Conservation (phyloP, 2,797 vertebrate species). For the Pempheris klunzingeri region DNA sequence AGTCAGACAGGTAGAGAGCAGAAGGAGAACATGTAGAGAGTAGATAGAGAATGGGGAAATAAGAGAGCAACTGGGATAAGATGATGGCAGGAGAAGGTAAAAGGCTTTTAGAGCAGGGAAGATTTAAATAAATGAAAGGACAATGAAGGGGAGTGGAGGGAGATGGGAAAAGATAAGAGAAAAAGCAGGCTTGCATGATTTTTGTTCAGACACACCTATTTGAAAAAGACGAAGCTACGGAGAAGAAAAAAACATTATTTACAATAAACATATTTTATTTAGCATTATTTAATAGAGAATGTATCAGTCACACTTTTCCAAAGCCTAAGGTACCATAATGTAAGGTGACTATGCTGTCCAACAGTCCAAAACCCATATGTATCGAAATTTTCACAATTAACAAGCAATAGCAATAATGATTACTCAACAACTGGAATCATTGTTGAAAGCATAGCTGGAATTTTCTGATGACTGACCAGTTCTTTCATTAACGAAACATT, state of each 20-base stretch:
- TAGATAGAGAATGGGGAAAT: constrained; percentile 25
- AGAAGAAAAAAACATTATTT: neutral
- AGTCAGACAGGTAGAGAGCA: constrained; percentile 40
- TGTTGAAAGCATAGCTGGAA: neutral
- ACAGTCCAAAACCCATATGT: neutral
- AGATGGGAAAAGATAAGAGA: constrained; percentile 13
- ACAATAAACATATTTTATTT: too few relatives aligned
- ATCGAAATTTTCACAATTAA: neutral
- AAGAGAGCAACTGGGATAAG: constrained; percentile 29
- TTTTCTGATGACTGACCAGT: neutral
- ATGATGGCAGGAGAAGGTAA: constrained; percentile 38
- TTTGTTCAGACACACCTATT: neutral
- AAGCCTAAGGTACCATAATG: too few relatives aligned
- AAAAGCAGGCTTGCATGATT: constrained; percentile 5
- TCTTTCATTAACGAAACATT: neutral
- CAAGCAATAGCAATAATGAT: neutral
- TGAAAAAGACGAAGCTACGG: neutral
- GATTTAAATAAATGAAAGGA: constrained; percentile 63
- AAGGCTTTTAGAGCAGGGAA: constrained; percentile 44
- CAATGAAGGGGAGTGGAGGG: constrained; percentile 29
- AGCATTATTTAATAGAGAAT: neutral
- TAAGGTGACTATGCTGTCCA: neutral
- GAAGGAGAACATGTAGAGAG: constrained; percentile 29
- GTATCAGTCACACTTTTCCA: neutral
- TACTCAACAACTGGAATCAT: neutral